Percentiles rank a stretch among this genome's conserved stretches.
Conservation (phyloP, 2,797 vertebrate genomes). For the Chromis chromis region DNA sequence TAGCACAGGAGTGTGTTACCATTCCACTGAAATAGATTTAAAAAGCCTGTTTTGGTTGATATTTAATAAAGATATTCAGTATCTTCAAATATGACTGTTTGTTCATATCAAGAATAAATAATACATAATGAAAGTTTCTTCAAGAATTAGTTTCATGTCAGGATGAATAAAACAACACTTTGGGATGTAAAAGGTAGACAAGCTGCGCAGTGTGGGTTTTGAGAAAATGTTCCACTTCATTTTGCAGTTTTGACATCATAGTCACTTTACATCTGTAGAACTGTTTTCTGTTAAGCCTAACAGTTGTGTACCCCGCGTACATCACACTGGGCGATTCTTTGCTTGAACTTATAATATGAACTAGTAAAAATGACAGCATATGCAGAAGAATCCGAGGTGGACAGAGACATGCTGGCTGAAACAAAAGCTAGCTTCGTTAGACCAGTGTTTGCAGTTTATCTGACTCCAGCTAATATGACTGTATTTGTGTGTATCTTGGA, state of each 20-base stretch:
- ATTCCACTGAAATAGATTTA: slow-evolving; percentile 9
- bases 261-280: too few species aligned
- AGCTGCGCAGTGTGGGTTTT: too few species aligned
- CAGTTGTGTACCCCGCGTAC: too few species aligned
- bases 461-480: too few species aligned
- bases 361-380: too few species aligned
- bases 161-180: neutral
- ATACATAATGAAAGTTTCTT: neutral
- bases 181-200: too few species aligned
- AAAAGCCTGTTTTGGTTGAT: neutral
- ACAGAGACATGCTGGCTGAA: neutral
- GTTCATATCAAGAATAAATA: neutral
- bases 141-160: neutral
- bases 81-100: neutral
- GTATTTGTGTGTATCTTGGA: slow-evolving; percentile 11
- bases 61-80: neutral
- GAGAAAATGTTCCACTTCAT: too few species aligned
- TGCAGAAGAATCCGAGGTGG: neutral
- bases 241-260: too few species aligned
- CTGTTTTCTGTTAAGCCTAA: too few species aligned
- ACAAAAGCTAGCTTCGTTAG: neutral
- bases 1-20: slow-evolving; percentile 15
- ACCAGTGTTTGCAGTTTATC: neutral
- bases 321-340: neutral
- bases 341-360: too few species aligned